Evolutionary conservation across 2,113 vertebrate species (phyloP), one percentile per base, ranked within the genome.

Genomic region (Lamprologus lemairii): DNA sequence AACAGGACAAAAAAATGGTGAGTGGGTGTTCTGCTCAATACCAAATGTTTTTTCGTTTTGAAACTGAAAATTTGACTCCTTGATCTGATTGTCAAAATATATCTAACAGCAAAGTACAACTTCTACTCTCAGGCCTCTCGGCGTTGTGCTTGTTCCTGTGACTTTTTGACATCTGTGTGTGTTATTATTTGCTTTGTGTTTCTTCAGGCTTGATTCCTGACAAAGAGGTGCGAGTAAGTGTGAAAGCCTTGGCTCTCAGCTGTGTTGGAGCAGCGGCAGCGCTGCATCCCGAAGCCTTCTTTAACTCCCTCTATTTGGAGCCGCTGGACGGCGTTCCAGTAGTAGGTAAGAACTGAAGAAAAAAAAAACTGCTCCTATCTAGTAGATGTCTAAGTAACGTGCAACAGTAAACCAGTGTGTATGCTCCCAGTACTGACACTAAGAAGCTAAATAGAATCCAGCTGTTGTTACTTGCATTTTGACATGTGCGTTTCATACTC

Each of bases 191-290:
- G 19, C 26, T 51, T 51, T 26, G 11, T 68, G 11, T 51, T 45
- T 87, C 12, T 63, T 3, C 90, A 99, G 99, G 96, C 58, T 93
- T 99, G 94, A 98, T 98, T 87, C 98, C 97, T 2, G 99, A 99
- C 90, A 97, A 97, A 93, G 98, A 98, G 31, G 98, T 99, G 71
- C 96, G 98, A 71, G 99, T 99, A 86, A 99, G 99, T 2, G 98
- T 99, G 55, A 99, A 99, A 95, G 98, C 98, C 1, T 92, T 99
- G 95, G 98, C 99, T 0, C 96, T 99, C 87, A 98, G 98, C 91
- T 99, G 99, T 84, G 96, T 99, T 1, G 98, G 98, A 21, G 97
- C 98, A 28, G 99, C 98, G 0, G 94, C 98, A 31, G 97, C 98
- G 0, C 96, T 99, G 81, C 97, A 97, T 49, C 98, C 99, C 0